A percentile compares a stretch with the other conserved stretches of the same genome.
phyloP scores from a whole-genome alignment of 2,797 vertebrate genomes.

The Parambassis ranga region DNA sequence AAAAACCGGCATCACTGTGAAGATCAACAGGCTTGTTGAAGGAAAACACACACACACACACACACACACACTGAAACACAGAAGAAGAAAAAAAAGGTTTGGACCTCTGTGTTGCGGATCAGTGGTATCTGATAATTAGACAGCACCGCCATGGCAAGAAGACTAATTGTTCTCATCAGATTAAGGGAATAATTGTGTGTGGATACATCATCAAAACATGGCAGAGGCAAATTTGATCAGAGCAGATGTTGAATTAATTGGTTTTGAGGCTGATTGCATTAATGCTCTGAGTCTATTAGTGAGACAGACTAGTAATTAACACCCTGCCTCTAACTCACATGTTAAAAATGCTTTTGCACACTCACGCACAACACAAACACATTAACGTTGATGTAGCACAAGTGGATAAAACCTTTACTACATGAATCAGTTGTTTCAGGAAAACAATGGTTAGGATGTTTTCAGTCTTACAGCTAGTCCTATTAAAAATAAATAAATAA shows the following conservation, averaged over 20 bases:
- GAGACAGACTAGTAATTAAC: conserved; percentile 70
- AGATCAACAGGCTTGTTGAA: background rate
- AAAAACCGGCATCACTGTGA: background rate
- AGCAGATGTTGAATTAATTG: conserved; percentile 79
- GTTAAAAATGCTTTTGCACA: background rate
- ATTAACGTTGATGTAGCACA: background rate
- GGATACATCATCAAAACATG: conserved; percentile 72
- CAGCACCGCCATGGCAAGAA: conserved; percentile 13
- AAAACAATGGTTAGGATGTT: background rate
- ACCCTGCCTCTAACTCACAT: conserved; percentile 43
- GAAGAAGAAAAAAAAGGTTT: background rate
- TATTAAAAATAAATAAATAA: background rate
- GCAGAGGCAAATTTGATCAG: conserved; percentile 72
- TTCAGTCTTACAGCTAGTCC: background rate
- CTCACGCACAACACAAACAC: background rate
- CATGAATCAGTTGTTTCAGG: background rate
- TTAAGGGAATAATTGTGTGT: conserved; percentile 70
- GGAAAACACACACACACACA: no score
- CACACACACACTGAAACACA: background rate
- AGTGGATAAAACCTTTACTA: background rate
- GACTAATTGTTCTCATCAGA: conserved; percentile 72
- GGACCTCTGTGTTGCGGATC: conserved; percentile 38
- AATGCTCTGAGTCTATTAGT: conserved; percentile 70
- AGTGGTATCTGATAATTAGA: conserved; percentile 61
- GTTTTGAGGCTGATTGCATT: conserved; percentile 76